phyloP scores from a whole-genome alignment of 2,888 invertebrate genomes.

The Trissonchulus sp. region DNA sequence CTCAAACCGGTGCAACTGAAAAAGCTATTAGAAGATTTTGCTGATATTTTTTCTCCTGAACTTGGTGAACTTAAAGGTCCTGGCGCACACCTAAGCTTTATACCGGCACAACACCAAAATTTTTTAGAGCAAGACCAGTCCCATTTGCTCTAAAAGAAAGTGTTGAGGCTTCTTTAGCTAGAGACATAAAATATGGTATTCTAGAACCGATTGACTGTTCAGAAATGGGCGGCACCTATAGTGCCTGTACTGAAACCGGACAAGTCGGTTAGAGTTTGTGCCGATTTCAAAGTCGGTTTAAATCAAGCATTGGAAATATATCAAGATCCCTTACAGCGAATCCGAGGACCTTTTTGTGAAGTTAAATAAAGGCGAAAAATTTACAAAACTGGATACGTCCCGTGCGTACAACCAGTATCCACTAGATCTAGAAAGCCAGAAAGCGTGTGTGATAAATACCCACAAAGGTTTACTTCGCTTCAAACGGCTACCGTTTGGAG shows the following conservation, averaged over 20 bases:
- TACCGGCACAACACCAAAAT: slow-evolving; percentile 5
- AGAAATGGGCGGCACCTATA: slow-evolving; percentile 43
- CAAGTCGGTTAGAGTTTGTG: slow-evolving; percentile 38
- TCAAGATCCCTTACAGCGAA: slow-evolving; percentile 34
- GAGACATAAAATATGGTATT: slow-evolving; percentile 37
- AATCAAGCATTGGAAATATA: slow-evolving; percentile 34
- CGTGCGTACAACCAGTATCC: slow-evolving; percentile 40
- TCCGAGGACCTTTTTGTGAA: slow-evolving; percentile 34
- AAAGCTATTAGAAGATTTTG: neutral
- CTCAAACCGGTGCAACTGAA: neutral
- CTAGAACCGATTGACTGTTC: slow-evolving; percentile 41
- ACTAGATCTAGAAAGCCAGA: slow-evolving; percentile 34
- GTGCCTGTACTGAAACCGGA: slow-evolving; percentile 40
- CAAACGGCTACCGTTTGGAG: slow-evolving; percentile 40
- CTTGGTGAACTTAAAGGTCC: neutral
- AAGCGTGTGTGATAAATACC: slow-evolving; percentile 39
- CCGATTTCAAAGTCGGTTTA: slow-evolving; percentile 42
- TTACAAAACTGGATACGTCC: slow-evolving; percentile 40
- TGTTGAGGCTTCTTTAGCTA: slow-evolving; percentile 40
- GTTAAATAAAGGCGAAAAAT: slow-evolving; percentile 35
- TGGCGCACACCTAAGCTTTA: neutral
- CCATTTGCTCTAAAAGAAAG: slow-evolving; percentile 10
- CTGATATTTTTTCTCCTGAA: neutral
- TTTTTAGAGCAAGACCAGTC: slow-evolving; percentile 29
- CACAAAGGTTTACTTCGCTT: slow-evolving; percentile 40